These are phyloP conservation scores for Pseudois nayaur DNA, from an alignment of 2,113 vertebrate genomes.

Conservation along the genomic window DNA sequence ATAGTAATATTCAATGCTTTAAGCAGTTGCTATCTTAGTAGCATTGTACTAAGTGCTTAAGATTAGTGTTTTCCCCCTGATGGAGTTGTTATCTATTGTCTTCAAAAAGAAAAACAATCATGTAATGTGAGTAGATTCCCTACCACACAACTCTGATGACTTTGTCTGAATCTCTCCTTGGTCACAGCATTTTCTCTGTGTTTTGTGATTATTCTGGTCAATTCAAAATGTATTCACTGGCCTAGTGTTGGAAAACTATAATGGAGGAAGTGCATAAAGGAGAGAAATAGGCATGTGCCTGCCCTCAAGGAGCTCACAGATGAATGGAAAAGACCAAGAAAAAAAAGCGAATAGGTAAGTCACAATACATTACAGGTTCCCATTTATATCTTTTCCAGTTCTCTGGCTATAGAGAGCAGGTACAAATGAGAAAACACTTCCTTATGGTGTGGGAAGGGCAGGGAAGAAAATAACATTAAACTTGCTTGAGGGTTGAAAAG, in stretches of 20 bases:
- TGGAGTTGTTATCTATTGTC: background rate
- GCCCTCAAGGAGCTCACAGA: background rate
- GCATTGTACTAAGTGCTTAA: background rate
- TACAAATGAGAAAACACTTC: background rate
- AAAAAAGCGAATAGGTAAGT: background rate
- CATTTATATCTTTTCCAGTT: background rate
- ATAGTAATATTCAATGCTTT: background rate
- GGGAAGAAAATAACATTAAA: background rate
- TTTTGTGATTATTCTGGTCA: background rate
- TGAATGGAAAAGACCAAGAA: background rate
- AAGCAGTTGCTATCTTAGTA: background rate
- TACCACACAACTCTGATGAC: background rate
- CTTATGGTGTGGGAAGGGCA: background rate
- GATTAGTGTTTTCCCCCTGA: background rate
- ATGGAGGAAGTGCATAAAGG: background rate
- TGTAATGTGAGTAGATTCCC: background rate
- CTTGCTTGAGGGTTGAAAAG: background rate
- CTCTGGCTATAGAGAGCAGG: background rate
- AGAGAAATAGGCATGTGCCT: background rate
- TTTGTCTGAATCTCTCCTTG: background rate
- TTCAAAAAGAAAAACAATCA: background rate
- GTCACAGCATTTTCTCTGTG: background rate
- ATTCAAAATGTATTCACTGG: background rate
- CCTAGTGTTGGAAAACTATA: background rate
- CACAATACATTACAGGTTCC: background rate